Percentiles rank a stretch among this genome's conserved stretches.
Evolutionary conservation across 2,888 invertebrate genomes (phyloP).

Genomic region (Hypercompe scribonia): DNA sequence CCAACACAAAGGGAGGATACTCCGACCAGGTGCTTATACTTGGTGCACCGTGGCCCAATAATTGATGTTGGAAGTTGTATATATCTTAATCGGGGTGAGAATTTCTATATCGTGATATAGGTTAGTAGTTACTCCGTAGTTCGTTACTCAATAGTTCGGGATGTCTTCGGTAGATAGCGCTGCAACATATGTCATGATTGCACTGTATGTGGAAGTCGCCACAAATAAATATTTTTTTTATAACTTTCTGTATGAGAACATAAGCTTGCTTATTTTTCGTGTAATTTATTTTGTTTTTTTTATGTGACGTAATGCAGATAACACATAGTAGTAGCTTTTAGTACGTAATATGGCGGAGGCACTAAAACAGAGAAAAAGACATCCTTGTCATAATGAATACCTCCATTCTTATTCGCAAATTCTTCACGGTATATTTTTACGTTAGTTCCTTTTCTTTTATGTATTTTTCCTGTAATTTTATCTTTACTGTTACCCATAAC

Average conservation of each 20-base stretch:
- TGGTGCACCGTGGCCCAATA: no score
- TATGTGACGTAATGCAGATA: slow-evolving; percentile 18
- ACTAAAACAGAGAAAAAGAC: slow-evolving; percentile 20
- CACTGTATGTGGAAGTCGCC: no score
- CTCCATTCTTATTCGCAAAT: slow-evolving; percentile 35
- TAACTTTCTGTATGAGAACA: background rate
- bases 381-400: slow-evolving; percentile 32
- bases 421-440: slow-evolving; percentile 42
- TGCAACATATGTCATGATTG: no score
- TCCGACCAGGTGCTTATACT: no score
- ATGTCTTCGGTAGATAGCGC: no score
- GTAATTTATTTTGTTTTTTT: slow-evolving; percentile 15
- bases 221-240: no score
- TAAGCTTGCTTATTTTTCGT: background rate
- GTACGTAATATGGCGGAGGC: slow-evolving; percentile 4
- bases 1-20: no score
- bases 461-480: slow-evolving; percentile 43
- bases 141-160: no score
- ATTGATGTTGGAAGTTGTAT: no score
- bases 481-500: slow-evolving; percentile 40
- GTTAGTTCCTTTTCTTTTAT: slow-evolving; percentile 40
- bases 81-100: no score
- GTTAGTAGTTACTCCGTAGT: no score
- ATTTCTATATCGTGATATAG: no score
- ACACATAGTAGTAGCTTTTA: slow-evolving; percentile 10